Percentiles rank a stretch among this genome's conserved stretches.
Evolutionary conservation across 2,113 vertebrate species (phyloP).

Genomic region (Ceuthmochares aereus): DNA sequence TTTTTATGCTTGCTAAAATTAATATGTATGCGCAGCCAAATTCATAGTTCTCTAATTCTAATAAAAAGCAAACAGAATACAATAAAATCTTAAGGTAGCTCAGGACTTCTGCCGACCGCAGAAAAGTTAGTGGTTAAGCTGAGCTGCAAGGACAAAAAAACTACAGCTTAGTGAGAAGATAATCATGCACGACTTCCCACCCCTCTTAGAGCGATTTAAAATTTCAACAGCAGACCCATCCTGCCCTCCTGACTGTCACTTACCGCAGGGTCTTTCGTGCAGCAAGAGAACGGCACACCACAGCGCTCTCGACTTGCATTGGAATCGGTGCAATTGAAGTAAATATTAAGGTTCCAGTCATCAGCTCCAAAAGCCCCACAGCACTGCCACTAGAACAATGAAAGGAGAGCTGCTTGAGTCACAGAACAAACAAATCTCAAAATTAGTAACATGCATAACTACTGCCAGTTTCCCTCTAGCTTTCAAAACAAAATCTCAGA

Average conservation of each 20-base stretch:
- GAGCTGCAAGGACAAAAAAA: neutral
- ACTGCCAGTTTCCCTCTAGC: neutral
- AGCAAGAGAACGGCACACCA: constrained; percentile 97
- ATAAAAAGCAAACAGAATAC: neutral
- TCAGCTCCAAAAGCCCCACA: constrained; percentile 95
- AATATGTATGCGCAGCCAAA: neutral
- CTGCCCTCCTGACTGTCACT: constrained; percentile 1
- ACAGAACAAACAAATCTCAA: neutral
- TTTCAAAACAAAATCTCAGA: neutral
- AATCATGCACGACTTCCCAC: neutral
- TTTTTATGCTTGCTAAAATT: neutral
- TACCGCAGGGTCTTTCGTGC: constrained; percentile 95
- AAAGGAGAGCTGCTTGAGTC: neutral
- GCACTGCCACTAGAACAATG: constrained; percentile 90
- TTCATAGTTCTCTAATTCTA: neutral
- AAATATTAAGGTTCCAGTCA: constrained; percentile 98
- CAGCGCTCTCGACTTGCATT: constrained; percentile 95
- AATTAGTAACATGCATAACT: neutral
- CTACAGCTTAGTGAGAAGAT: neutral
- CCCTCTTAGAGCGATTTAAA: neutral
- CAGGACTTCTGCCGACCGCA: neutral
- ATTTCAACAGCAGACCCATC: neutral
- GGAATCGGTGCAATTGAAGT: constrained; percentile 96
- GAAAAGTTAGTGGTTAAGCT: neutral
- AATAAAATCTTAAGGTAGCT: neutral